A percentile compares a stretch with the other conserved stretches of the same genome.
Evolutionary conservation across 2,113 vertebrate genomes (phyloP).

Genomic region (Peromyscus polionotus): DNA sequence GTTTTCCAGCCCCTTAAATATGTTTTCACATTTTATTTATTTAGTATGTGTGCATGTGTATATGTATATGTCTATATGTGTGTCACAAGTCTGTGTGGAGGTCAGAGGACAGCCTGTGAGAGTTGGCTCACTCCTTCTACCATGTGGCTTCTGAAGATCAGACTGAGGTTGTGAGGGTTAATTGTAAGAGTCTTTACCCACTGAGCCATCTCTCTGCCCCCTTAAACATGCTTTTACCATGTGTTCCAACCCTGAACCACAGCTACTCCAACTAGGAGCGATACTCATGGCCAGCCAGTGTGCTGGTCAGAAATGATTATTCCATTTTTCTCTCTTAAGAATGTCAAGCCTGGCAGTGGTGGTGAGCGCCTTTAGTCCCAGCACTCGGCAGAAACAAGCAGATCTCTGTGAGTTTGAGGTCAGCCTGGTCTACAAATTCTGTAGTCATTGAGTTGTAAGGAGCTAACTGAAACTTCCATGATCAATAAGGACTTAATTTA

Average conservation of each 20-base stretch:
- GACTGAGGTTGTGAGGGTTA: background rate
- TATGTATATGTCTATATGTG: background rate
- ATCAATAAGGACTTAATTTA: background rate
- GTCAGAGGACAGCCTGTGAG: background rate
- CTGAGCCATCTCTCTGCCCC: too few species aligned
- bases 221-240: rapidly evolving
- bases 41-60: background rate
- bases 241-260: background rate
- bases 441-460: background rate
- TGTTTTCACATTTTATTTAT: background rate
- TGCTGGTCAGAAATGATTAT: background rate
- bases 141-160: background rate
- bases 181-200: background rate
- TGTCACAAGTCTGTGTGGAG: background rate
- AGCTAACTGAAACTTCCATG: background rate
- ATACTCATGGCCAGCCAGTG: background rate
- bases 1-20: background rate
- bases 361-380: background rate
- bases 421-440: background rate
- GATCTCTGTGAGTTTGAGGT: background rate
- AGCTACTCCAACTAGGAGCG: background rate
- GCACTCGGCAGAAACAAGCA: background rate
- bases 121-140: background rate
- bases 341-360: background rate
- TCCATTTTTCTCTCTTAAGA: background rate